Evolutionary conservation across 2,888 invertebrate species (phyloP), one percentile per base, ranked within the genome.

Genomic region (Mantis religiosa): DNA sequence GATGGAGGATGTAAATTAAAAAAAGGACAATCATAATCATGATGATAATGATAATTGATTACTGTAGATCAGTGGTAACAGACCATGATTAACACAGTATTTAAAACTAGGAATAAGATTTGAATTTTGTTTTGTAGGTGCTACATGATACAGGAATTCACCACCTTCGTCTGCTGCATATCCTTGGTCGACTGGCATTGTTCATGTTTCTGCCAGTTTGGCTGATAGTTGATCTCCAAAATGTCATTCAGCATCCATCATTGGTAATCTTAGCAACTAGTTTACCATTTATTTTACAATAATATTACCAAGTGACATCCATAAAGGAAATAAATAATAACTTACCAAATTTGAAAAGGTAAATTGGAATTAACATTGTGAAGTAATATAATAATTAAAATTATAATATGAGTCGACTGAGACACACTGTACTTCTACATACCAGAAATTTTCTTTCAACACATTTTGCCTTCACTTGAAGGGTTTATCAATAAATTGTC

Each of bases 81-180:
- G 12, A 12, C 0, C 84, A 30, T 83, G 6, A 20, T 83, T 83
- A 83, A 4, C 30, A 30, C 9, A 28, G 7, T 83, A n/a, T n/a
- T n/a, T n/a, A 14, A 20, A 12, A 54, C 9, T 41, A 41, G 12
- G 12, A 41, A 9, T 41, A 41, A 41, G 41, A 41, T 41, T 41
- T 9, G 41, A 41, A 12, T 83, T 88, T 34, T 89, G 25, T 86
- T 34, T 87, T 28, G 27, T 92, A 97, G 97, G 96, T 97, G 89
- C 94, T 98, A 91, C 96, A 96, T 92, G 98, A 98, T 91, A 97
- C 98, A 1, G 96, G 97, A 89, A 95, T 98, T 91, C 99, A 99
- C 94, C 99, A 98, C 93, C 94, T 99, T 92, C 95, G 98, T 84
- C 94, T 99, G 91, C 94, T 99, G 83, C 95, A 96, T 91, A 94